Base-by-base conservation (phyloP, 2,797 vertebrate species). In the Allobates femoralis region DNA sequence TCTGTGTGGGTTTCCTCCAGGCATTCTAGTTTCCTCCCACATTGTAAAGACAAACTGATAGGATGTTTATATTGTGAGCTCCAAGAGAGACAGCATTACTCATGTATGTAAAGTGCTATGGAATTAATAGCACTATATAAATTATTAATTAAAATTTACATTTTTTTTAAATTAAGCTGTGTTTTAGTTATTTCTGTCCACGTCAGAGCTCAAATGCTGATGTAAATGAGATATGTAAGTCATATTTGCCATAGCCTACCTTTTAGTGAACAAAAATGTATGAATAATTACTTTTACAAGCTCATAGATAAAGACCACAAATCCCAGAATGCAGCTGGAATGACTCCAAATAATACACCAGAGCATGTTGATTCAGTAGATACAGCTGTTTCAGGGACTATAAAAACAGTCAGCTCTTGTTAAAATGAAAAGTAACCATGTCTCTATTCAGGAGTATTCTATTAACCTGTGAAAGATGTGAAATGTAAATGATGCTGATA, bases 251-350 rank as follows among this genome's bases (percentile, higher is more conserved):
- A 58, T 26, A 58, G 58, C 58, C 69, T 46, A 55, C 53, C 23
- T 26, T 83, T 74, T 56, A 2, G 23, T 73, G 66, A 41, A 73
- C 41, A 83, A 73, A 55, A 58, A 71, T 82, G 26, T 37, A 58
- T 74, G 64, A 71, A 21, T 73, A 81, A 66, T 81, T 60, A 81
- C 71, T 81, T 86, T 81, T 75, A 82, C 46, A 82, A 58, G 62
- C 66, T 62, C 16, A 11, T 78, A 74, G 50, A 56, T 41, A 30
- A 74, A 34, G 37, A 76, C 85, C 79, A 84, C 66, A 84, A 74
- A 84, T 83, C 81, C 62, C 86, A 84, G 55, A 87, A 87, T 71
- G 58, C 79, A 66, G 32, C 74, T 87, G 86, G 86, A 84, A 74
- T 19, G 62, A 28, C 11, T 84, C 86, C 81, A 84, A 87, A 55